Conservation (phyloP, 2,888 invertebrate species). For the Adelognathus sp. region DNA sequence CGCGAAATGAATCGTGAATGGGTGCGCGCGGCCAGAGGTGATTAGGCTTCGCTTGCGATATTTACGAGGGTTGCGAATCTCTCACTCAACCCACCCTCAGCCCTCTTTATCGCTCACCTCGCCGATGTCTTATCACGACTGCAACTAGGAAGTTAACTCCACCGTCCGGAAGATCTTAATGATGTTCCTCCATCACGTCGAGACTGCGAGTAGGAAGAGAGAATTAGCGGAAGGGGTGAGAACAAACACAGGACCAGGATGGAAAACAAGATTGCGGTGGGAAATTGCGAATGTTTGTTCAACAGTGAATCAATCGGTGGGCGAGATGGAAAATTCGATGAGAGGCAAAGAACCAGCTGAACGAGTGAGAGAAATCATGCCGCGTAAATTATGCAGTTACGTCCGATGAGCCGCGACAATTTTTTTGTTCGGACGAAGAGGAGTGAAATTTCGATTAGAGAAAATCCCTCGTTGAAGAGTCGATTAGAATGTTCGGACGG, state of each 20-base stretch:
- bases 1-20: conserved; percentile 47
- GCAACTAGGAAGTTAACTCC: conserved; percentile 36
- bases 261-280: conserved; percentile 34
- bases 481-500: not conserved
- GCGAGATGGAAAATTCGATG: not conserved
- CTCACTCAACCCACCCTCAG: conserved; percentile 18
- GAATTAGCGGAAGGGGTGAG: conserved; percentile 14
- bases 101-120: not conserved
- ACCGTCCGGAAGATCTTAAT: conserved; percentile 48
- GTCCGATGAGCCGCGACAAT: not conserved
- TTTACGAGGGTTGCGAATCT: conserved; percentile 55
- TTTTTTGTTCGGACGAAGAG: not conserved
- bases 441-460: conserved; percentile 14
- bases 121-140: conserved; percentile 19
- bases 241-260: not conserved
- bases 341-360: not conserved
- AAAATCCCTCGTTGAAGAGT: conserved; percentile 30
- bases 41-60: conserved; percentile 54
- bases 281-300: conserved; percentile 45
- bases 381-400: not conserved
- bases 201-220: not conserved
- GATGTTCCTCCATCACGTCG: conserved; percentile 39
- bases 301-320: conserved; percentile 43
- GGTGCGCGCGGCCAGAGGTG: conserved; percentile 44
- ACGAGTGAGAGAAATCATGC: not conserved